Percentiles rank a stretch among this genome's conserved stretches.
These are phyloP conservation scores for Serranus cabrilla DNA, from an alignment of 2,797 vertebrate genomes.

Conservation along the genomic window DNA sequence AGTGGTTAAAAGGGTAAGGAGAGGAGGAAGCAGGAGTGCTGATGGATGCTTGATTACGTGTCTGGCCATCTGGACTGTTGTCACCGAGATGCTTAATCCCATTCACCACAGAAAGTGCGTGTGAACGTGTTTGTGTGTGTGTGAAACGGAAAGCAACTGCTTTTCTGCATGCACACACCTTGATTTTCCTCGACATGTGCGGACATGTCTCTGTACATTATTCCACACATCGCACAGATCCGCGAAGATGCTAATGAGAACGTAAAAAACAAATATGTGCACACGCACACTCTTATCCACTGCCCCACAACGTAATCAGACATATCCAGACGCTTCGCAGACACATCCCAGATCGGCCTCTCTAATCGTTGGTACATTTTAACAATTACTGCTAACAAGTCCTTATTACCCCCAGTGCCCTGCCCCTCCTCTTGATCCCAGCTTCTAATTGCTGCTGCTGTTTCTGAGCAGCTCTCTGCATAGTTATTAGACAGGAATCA, in stretches of 20 bases:
- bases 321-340: conserved; percentile 61
- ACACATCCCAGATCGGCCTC: conserved; percentile 75
- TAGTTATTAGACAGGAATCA: conserved; percentile 85
- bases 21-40: conserved; percentile 73
- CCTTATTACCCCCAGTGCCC: conserved; percentile 83
- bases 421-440: conserved; percentile 77
- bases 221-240: conserved; percentile 51
- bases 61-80: conserved; percentile 84
- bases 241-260: conserved; percentile 59
- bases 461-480: conserved; percentile 79
- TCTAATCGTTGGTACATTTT: conserved; percentile 83
- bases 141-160: conserved; percentile 49
- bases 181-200: conserved; percentile 29
- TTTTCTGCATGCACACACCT: conserved; percentile 32
- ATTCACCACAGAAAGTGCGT: conserved; percentile 68
- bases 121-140: conserved; percentile 45
- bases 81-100: conserved; percentile 79
- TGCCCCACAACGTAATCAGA: conserved; percentile 64
- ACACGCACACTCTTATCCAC: conserved; percentile 25
- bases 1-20: conserved; percentile 69
- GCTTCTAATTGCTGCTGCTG: conserved; percentile 83
- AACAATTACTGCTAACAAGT: conserved; percentile 87
- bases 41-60: conserved; percentile 80
- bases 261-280: conserved; percentile 44
- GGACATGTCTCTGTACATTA: conserved; percentile 39